Evolutionary conservation across 1,140 invertebrate genomes (phyloP), one percentile per base, ranked within the genome.

Genomic region (Camponotus floridanus): DNA sequence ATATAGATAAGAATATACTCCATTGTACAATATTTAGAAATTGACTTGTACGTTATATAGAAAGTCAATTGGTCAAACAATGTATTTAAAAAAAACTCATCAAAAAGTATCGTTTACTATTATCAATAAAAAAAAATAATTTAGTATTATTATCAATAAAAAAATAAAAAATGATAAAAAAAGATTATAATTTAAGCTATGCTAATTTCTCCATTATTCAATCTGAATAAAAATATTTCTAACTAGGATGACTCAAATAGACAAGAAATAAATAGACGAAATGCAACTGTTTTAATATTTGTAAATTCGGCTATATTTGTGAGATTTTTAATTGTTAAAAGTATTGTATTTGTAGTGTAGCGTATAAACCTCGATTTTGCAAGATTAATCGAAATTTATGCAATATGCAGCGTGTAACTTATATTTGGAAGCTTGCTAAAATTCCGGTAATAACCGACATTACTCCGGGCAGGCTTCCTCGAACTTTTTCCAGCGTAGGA

Each of bases 381-480:
- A 26, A 76, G 48, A 39, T 76, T 62, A 84, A 84, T 62, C 42
- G 70, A 48, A 62, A 84, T 59, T 31, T 31, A 36, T 6, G 3
- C 73, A 42, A 36, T 36, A 48, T 18, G 42, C 26, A 8, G 7
- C 48, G 13, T 48, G 55, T 48, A 83, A 74, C 59, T 42, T 73
- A 31, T 83, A 83, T 83, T 33, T 48, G 31, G 21, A 61, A 61
- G 55, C 11, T 74, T 7, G 65, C 26, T 71, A 67, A 83, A 74
- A 73, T 83, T 74, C 39, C 26, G 11, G 55, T 71, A 83, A 62
- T 68, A 26, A 39, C 68, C 68, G 67, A 73, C 55, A 59, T 26
- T 83, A 61, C 39, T 57, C 26, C 51, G 13, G 55, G 55, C 79
- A 26, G 13, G n/a, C 39, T 71, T n/a, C 21, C 68, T 9, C 55